A percentile compares a stretch with the other conserved stretches of the same genome.
phyloP scores from a whole-genome alignment of 2,888 invertebrate species.

The Drosophila mimica region DNA sequence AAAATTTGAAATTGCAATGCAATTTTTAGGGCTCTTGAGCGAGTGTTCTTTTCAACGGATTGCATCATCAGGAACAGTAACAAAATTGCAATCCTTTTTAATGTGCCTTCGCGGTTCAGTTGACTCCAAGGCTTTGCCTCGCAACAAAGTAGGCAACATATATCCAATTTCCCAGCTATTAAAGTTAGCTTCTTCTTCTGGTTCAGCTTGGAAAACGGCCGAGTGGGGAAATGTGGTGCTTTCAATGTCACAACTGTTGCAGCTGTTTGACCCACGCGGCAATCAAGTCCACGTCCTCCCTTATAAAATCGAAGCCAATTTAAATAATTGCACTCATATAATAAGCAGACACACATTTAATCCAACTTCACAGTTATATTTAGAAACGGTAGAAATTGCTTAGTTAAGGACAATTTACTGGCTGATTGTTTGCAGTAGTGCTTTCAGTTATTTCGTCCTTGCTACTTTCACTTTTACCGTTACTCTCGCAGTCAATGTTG shows the following conservation, averaged over 20 bases:
- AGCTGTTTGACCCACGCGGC: conserved; percentile 10
- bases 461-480: not conserved
- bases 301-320: conserved; percentile 33
- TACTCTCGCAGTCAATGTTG: conserved; percentile 9
- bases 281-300: not conserved
- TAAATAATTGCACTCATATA: conserved; percentile 20
- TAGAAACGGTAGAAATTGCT: not conserved
- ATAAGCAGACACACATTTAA: not conserved
- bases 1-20: not conserved
- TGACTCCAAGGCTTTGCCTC: conserved; percentile 9
- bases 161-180: not conserved
- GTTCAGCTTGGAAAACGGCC: too few relatives aligned
- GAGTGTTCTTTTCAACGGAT: conserved; percentile 9
- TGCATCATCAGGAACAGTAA: conserved; percentile 41
- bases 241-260: conserved; percentile 41
- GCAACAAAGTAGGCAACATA: conserved; percentile 48
- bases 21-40: conserved; percentile 15
- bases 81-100: conserved; percentile 9
- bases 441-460: conserved; percentile 2
- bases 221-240: not conserved
- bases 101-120: not conserved
- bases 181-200: not conserved
- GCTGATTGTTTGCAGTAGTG: not conserved
- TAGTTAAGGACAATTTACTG: not conserved
- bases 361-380: not conserved